phyloP scores from a whole-genome alignment of 2,888 invertebrate genomes.

The Cepaea hortensis region DNA sequence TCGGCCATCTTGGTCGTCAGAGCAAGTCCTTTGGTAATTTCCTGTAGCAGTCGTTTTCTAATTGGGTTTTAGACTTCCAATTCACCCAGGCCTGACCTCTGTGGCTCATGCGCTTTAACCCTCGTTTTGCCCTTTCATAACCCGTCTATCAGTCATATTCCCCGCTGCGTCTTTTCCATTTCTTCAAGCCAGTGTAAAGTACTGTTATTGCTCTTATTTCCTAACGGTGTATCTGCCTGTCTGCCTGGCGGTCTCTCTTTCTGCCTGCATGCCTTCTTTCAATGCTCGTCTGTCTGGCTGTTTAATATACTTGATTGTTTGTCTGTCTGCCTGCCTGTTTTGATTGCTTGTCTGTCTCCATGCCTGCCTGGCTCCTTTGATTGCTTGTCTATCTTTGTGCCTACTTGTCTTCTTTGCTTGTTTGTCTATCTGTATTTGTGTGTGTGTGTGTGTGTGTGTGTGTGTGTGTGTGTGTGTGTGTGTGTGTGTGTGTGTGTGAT shows the following conservation, averaged over 20 bases:
- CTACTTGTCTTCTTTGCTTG: not conserved
- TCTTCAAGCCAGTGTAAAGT: too few relatives aligned
- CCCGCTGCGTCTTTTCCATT: too few relatives aligned
- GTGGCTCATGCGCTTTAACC: not conserved
- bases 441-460: not conserved
- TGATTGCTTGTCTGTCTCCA: too few relatives aligned
- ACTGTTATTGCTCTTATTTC: too few relatives aligned
- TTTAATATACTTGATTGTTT: too few relatives aligned
- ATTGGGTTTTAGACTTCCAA: not conserved
- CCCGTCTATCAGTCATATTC: not conserved
- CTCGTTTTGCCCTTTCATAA: not conserved
- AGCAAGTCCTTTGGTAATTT: not conserved
- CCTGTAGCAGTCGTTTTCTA: not conserved
- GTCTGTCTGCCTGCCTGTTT: too few relatives aligned
- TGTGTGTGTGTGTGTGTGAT: not conserved
- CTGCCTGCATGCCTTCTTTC: too few relatives aligned
- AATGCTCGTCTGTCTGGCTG: too few relatives aligned
- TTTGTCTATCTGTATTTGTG: not conserved
- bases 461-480: not conserved
- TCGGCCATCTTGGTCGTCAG: too few relatives aligned
- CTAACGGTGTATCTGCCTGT: too few relatives aligned
- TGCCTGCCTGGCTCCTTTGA: too few relatives aligned
- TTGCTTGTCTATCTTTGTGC: not conserved
- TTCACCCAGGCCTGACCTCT: constrained; percentile 2
- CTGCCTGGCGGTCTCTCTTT: too few relatives aligned